Percentiles rank a stretch among this genome's conserved stretches.
phyloP scores from a whole-genome alignment of 1,140 invertebrate species.

The Eubasilissa regina region DNA sequence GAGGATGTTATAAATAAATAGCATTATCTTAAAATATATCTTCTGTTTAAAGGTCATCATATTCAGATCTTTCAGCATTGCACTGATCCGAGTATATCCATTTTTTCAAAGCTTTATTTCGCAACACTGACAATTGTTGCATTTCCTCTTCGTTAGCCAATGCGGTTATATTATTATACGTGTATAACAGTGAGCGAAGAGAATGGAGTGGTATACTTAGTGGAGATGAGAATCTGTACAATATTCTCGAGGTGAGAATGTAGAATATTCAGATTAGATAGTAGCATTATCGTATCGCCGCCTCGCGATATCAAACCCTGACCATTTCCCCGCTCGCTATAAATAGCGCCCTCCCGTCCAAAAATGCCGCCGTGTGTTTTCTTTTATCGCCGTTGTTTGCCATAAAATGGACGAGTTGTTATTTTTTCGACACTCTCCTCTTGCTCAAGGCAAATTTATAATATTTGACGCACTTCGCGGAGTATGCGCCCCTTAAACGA shows the following conservation, averaged over 20 bases:
- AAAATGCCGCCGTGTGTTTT: constrained; percentile 51
- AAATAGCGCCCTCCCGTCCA: constrained; percentile 46
- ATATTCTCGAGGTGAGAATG: neutral
- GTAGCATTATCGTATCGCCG: neutral
- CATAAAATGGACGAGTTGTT: constrained; percentile 54
- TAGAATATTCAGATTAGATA: neutral
- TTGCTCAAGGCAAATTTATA: constrained; percentile 53
- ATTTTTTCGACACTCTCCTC: constrained; percentile 52
- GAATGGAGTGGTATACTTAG: no score
- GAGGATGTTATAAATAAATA: no score
- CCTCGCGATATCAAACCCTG: constrained; percentile 8
- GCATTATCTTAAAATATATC: no score
- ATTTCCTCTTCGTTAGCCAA: no score
- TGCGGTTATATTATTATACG: no score
- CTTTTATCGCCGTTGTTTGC: constrained; percentile 50
- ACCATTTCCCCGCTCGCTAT: constrained; percentile 41
- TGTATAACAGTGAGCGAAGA: no score
- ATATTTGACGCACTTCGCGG: constrained; percentile 25
- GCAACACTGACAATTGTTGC: no score
- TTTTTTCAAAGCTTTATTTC: no score
- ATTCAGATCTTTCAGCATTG: no score
- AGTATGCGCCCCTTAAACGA: neutral
- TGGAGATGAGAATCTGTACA: no score
- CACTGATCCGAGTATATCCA: no score
- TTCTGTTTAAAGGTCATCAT: no score